phyloP scores from a whole-genome alignment of 2,113 vertebrate species.

The Loxodonta africana region DNA sequence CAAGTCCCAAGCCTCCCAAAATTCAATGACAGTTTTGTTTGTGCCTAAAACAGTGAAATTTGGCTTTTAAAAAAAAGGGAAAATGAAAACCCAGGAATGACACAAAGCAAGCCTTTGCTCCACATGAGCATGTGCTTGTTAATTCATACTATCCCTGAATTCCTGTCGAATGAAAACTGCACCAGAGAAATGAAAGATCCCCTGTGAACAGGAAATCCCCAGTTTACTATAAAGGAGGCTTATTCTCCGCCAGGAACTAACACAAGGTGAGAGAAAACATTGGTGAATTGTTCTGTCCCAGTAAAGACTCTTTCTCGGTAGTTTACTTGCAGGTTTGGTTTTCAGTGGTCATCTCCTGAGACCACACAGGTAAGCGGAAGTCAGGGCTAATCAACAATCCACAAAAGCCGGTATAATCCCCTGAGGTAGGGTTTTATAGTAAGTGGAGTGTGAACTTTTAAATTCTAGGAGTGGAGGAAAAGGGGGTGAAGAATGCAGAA shows the following conservation, averaged over 20 bases:
- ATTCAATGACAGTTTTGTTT: not conserved
- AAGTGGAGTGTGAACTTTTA: not conserved
- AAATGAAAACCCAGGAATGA: slow-evolving; percentile 3
- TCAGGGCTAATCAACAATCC: slow-evolving; percentile 5
- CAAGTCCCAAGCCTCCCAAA: not conserved
- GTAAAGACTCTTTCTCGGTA: not conserved
- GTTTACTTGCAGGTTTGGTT: slow-evolving; percentile 45
- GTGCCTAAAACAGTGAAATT: slow-evolving; percentile 36
- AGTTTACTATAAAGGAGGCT: not conserved
- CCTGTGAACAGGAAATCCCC: slow-evolving; percentile 23
- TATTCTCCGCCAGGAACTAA: not conserved
- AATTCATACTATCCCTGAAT: not conserved
- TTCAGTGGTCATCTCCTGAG: slow-evolving; percentile 32
- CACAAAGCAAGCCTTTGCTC: not conserved
- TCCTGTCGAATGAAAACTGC: not conserved
- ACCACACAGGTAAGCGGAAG: not conserved
- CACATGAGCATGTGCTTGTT: not conserved
- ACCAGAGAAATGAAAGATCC: slow-evolving; percentile 22
- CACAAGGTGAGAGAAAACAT: not conserved
- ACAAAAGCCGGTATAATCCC: slow-evolving; percentile 37
- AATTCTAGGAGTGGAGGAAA: not conserved
- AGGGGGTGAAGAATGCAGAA: not conserved
- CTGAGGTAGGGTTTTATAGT: not conserved
- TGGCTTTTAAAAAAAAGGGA: not conserved
- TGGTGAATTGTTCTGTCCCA: not conserved